These are phyloP conservation scores for Carettochelys insculpta DNA, from an alignment of 2,113 vertebrate genomes.

Conservation along the genomic window DNA sequence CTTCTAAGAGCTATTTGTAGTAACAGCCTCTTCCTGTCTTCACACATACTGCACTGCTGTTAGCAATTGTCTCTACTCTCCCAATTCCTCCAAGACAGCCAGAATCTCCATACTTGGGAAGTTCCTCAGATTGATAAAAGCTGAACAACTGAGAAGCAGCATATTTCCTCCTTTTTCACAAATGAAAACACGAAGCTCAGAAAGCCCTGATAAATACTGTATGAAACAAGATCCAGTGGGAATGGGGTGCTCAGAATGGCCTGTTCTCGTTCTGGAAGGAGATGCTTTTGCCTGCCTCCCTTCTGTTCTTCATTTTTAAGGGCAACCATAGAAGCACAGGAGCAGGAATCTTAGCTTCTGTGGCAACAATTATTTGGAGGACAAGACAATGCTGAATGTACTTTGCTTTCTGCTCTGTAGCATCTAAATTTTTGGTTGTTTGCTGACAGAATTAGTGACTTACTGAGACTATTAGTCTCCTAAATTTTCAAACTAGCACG, in stretches of 20 bases:
- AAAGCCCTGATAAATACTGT: background rate
- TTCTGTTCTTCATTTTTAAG: background rate
- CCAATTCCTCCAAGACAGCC: background rate
- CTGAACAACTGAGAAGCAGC: background rate
- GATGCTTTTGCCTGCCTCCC: background rate
- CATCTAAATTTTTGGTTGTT: rapidly evolving
- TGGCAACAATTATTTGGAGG: background rate
- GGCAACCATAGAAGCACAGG: background rate
- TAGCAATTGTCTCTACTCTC: background rate
- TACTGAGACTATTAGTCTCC: background rate
- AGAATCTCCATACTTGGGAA: background rate
- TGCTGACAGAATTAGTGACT: background rate
- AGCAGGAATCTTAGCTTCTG: background rate
- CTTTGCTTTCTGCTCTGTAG: background rate
- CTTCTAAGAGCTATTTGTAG: background rate
- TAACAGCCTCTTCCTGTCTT: background rate
- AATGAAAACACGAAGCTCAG: background rate
- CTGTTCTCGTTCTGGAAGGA: background rate
- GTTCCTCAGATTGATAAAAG: background rate
- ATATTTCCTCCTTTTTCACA: rapidly evolving
- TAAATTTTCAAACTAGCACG: background rate
- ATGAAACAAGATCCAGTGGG: background rate
- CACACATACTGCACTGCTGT: background rate
- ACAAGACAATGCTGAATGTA: rapidly evolving
- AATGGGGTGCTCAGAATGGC: rapidly evolving